These are phyloP conservation scores for Ctenopoma multispine DNA, from an alignment of 2,797 vertebrate species.

Conservation along the genomic window DNA sequence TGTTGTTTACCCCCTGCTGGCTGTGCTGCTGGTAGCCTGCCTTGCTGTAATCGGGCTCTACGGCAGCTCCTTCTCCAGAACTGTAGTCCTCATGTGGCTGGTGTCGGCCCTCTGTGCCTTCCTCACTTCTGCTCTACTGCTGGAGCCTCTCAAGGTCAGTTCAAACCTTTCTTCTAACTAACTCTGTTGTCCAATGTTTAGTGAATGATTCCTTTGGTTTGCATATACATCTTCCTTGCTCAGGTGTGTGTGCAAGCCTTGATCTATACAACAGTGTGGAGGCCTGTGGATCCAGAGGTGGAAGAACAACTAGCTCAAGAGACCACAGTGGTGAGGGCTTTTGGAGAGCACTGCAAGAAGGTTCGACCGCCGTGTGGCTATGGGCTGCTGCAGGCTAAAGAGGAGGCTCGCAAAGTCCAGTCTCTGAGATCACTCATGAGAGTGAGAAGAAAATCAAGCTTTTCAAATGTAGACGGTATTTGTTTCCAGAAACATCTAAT, in stretches of 20 bases:
- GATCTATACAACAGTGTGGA: constrained; percentile 70
- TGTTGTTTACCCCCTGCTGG: constrained; percentile 76
- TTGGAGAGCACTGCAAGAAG: constrained; percentile 63
- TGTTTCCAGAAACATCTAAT: background rate
- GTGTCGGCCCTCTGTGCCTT: constrained; percentile 78
- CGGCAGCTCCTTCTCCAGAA: constrained; percentile 77
- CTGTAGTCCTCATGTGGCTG: constrained; percentile 85
- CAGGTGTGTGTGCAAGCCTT: constrained; percentile 83
- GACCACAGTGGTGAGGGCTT: constrained; percentile 67
- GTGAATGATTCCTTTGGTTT: background rate
- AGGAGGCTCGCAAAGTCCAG: constrained; percentile 84
- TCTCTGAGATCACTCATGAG: constrained; percentile 81
- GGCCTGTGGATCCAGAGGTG: constrained; percentile 85
- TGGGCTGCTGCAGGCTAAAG: constrained; percentile 85
- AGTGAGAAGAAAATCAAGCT: constrained; percentile 56
- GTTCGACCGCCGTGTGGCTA: constrained; percentile 84
- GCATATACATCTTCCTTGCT: background rate
- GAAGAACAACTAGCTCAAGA: constrained; percentile 80
- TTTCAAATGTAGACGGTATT: background rate
- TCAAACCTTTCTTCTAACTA: background rate
- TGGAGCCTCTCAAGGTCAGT: constrained; percentile 86
- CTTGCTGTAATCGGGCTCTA: constrained; percentile 82
- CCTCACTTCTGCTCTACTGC: constrained; percentile 80
- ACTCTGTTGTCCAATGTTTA: background rate
- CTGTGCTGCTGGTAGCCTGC: constrained; percentile 71